Percentiles rank a stretch among this genome's conserved stretches.
phyloP scores from a whole-genome alignment of 23 tunicate species.

The Styela clava region DNA sequence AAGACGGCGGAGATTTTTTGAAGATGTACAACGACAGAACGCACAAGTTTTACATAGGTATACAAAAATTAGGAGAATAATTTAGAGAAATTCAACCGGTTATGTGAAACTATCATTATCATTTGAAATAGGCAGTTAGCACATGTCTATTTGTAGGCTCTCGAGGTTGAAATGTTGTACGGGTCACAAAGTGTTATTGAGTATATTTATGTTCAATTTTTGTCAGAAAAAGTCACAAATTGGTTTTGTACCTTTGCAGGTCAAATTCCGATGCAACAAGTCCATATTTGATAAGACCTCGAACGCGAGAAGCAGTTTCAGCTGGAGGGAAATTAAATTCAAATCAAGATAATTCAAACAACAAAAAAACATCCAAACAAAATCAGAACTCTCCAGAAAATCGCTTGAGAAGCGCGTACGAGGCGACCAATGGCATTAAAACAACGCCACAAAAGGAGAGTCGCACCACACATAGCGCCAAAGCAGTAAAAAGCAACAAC shows the following conservation, averaged over 20 bases:
- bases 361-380: not conserved
- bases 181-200: too few relatives aligned
- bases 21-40: constrained; percentile 23
- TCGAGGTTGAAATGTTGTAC: too few relatives aligned
- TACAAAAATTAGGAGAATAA: not conserved
- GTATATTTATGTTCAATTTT: too few relatives aligned
- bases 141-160: too few relatives aligned
- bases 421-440: not conserved
- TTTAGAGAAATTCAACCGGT: not conserved
- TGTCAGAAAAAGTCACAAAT: too few relatives aligned
- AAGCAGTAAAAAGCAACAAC: not conserved
- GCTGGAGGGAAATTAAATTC: constrained; percentile 1
- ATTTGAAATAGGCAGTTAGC: too few relatives aligned
- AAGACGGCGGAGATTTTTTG: constrained; percentile 11
- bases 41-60: constrained; percentile 27
- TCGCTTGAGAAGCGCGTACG: not conserved
- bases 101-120: too few relatives aligned
- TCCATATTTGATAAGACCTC: not conserved
- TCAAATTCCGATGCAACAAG: constrained; percentile 10
- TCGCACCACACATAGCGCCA: not conserved
- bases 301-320: not conserved
- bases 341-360: not conserved
- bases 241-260: not conserved
- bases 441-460: not conserved
- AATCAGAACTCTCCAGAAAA: not conserved